Evolutionary conservation across 2,113 vertebrate genomes (phyloP).

Genomic region (Caranx ignobilis): DNA sequence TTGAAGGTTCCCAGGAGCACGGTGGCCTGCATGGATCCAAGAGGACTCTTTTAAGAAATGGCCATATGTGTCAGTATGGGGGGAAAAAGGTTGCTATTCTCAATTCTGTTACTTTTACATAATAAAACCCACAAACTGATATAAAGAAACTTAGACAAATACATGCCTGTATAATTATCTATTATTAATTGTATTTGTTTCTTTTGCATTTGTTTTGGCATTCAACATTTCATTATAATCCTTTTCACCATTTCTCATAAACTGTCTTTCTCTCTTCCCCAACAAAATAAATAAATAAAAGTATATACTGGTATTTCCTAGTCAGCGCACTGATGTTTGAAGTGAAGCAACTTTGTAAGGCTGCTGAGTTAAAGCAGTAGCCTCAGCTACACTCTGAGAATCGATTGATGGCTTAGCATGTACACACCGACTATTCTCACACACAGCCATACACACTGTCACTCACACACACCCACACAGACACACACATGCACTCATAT

Average conservation of each 20-base stretch:
- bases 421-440: constrained; percentile 28
- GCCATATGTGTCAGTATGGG: too few species aligned
- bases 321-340: constrained; percentile 44
- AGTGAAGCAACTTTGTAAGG: constrained; percentile 58
- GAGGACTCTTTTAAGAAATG: too few species aligned
- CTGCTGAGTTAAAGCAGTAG: constrained; percentile 55
- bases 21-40: too few species aligned
- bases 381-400: constrained; percentile 57
- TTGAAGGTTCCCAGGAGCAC: too few species aligned
- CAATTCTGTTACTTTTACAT: too few species aligned
- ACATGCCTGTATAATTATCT: neutral
- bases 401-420: constrained; percentile 64
- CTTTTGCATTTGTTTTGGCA: neutral
- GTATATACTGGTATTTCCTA: constrained; percentile 31
- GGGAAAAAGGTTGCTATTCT: too few species aligned
- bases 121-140: too few species aligned
- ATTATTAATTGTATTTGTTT: neutral
- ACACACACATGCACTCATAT: constrained; percentile 50
- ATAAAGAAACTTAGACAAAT: too few species aligned
- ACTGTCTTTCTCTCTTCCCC: neutral
- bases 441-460: constrained; percentile 12
- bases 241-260: neutral
- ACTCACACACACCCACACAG: constrained; percentile 2
- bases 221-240: neutral
- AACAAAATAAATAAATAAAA: constrained; percentile 28